Conservation (phyloP, 1,140 invertebrate species). For the Hyles euphorbiae region DNA sequence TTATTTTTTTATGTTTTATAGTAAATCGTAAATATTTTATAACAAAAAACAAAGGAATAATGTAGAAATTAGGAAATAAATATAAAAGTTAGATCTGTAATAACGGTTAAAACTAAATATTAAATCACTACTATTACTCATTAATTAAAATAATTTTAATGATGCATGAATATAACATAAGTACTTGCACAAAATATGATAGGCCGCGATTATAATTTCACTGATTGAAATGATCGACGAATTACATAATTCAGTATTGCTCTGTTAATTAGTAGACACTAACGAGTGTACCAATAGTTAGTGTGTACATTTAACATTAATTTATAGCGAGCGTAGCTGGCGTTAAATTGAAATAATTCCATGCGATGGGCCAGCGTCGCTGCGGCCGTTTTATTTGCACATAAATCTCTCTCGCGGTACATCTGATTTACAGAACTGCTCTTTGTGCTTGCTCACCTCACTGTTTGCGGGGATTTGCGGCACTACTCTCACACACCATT, state of each 20-base stretch:
- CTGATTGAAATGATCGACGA: constrained; percentile 6
- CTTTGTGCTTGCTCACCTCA: constrained; percentile 36
- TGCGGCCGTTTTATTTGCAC: constrained; percentile 54
- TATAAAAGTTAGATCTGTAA: too few relatives aligned
- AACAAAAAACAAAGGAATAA: too few relatives aligned
- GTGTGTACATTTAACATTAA: constrained; percentile 32
- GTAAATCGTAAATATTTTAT: too few relatives aligned
- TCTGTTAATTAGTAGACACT: constrained; percentile 40
- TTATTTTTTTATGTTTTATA: too few relatives aligned
- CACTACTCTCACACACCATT: constrained; percentile 21
- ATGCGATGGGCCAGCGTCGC: constrained; percentile 27
- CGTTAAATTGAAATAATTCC: constrained; percentile 61
- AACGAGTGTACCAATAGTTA: constrained; percentile 38
- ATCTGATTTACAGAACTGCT: constrained; percentile 54
- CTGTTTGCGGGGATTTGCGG: constrained; percentile 32
- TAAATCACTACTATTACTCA: too few relatives aligned
- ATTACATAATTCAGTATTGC: constrained; percentile 27
- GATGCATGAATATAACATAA: too few relatives aligned
- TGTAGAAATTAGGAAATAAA: too few relatives aligned
- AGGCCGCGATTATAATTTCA: constrained; percentile 1
- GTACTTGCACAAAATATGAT: too few relatives aligned
- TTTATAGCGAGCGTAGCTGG: constrained; percentile 38
- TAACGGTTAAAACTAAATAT: too few relatives aligned
- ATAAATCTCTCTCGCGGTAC: constrained; percentile 53
- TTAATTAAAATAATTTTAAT: too few relatives aligned